These are phyloP conservation scores for Opisthocomus hoazin DNA, from an alignment of 2,113 vertebrate genomes.

Conservation along the genomic window DNA sequence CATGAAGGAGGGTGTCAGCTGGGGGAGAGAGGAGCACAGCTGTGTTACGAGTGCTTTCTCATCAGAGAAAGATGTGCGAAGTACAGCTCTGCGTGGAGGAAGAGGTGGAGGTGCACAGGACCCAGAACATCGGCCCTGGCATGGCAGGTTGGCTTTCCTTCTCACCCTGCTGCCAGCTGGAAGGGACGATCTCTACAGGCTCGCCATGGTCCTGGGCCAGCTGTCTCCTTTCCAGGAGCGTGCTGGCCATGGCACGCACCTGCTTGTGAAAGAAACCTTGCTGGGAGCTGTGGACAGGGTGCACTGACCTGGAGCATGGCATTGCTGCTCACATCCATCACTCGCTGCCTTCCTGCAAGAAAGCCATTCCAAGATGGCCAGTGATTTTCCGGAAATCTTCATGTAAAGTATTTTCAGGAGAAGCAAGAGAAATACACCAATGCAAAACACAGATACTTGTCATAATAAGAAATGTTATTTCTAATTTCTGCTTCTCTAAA, in stretches of 20 bases:
- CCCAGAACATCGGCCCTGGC: neutral
- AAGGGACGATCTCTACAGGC: neutral
- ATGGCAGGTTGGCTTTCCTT: neutral
- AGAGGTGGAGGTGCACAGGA: neutral
- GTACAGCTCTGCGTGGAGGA: neutral
- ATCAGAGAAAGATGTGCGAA: neutral
- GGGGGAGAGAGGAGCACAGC: neutral
- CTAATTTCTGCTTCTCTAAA: neutral
- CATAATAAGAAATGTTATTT: neutral
- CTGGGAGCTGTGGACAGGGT: neutral
- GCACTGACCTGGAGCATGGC: fast-evolving
- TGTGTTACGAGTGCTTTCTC: neutral
- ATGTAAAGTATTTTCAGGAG: neutral
- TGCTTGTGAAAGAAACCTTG: neutral
- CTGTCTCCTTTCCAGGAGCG: neutral
- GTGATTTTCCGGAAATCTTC: neutral
- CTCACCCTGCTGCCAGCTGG: fast-evolving
- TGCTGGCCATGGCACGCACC: neutral
- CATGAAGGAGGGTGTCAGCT: neutral
- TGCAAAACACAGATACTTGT: neutral
- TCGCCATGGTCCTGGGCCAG: neutral
- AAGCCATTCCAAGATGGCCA: neutral
- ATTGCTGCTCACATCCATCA: fast-evolving
- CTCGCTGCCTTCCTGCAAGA: neutral
- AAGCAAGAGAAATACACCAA: neutral